These are phyloP conservation scores for Limanda limanda DNA, from an alignment of 2,113 vertebrate species.

Conservation along the genomic window DNA sequence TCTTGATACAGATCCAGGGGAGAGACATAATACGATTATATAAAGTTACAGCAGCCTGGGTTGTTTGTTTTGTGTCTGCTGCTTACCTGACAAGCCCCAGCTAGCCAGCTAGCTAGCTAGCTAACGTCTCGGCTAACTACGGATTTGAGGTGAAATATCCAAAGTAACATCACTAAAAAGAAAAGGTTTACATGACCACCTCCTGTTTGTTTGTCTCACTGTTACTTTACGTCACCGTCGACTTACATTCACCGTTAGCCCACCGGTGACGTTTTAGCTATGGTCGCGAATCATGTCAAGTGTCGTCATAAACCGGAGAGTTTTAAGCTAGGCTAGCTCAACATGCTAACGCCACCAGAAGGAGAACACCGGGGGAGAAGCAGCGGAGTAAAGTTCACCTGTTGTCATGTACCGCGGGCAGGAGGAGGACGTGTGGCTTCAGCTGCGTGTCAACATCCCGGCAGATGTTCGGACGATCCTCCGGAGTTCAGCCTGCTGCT, in stretches of 20 bases:
- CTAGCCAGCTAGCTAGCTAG: conserved; percentile 41
- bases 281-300: conserved; percentile 14
- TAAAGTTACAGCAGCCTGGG: conserved; percentile 21
- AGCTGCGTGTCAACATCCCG: conserved; percentile 67
- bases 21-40: background rate
- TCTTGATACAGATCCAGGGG: background rate
- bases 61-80: background rate
- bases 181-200: no score
- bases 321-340: conserved; percentile 27
- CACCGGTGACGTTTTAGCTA: conserved; percentile 30
- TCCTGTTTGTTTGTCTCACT: background rate
- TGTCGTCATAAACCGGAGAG: conserved; percentile 5
- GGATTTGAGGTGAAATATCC: conserved; percentile 26
- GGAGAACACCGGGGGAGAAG: background rate
- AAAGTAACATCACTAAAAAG: background rate
- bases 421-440: conserved; percentile 36
- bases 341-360: background rate
- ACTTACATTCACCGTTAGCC: conserved; percentile 13
- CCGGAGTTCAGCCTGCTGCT: conserved; percentile 45
- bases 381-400: conserved; percentile 28
- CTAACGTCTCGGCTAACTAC: conserved; percentile 36
- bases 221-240: background rate
- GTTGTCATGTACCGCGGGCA: conserved; percentile 66
- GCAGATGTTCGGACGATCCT: conserved; percentile 28
- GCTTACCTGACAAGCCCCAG: conserved; percentile 5